phyloP scores from a whole-genome alignment of 2,113 vertebrate species.

The Rhegmatorhina hoffmannsi region DNA sequence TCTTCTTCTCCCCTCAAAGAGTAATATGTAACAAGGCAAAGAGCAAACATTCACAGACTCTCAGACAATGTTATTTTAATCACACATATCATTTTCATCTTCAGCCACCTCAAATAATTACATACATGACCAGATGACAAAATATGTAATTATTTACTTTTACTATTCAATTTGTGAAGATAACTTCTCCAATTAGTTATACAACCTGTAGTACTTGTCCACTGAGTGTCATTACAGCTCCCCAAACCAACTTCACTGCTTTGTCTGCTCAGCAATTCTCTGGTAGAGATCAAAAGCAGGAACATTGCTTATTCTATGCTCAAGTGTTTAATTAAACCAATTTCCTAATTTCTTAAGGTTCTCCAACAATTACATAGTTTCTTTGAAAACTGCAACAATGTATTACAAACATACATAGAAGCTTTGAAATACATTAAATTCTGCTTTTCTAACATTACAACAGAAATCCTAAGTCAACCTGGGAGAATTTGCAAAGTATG shows the following conservation, averaged over 20 bases:
- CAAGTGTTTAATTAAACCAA: neutral
- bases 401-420: neutral
- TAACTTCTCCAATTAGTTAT: neutral
- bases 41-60: neutral
- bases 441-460: neutral
- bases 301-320: neutral
- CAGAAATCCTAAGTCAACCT: neutral
- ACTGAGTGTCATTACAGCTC: neutral
- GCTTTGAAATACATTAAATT: neutral
- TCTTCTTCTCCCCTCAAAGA: neutral
- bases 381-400: neutral
- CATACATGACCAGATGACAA: neutral
- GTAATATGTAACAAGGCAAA: neutral
- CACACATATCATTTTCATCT: neutral
- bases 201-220: neutral
- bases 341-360: neutral
- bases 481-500: neutral
- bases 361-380: neutral
- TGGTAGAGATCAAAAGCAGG: neutral
- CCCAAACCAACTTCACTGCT: neutral
- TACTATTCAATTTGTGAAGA: constrained; percentile 14
- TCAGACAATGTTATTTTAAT: neutral
- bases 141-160: neutral
- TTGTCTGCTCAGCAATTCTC: neutral
- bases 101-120: neutral